A percentile compares a stretch with the other conserved stretches of the same genome.
Evolutionary conservation across 2,797 vertebrate genomes (phyloP).

Genomic region (Muraenolepis orangiensis): DNA sequence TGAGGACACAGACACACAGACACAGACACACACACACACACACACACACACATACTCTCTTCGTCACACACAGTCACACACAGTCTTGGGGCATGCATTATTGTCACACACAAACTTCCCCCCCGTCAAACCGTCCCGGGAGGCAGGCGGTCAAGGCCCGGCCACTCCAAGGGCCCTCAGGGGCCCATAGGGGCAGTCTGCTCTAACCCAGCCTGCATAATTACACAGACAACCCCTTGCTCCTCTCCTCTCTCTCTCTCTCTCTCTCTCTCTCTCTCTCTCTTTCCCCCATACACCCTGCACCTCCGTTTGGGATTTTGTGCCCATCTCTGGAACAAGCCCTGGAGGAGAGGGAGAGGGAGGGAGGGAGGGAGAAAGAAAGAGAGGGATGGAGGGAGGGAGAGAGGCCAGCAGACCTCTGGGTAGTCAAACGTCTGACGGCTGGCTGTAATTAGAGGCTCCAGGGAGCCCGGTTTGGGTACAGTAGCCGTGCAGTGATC

Average conservation of each 20-base stretch:
- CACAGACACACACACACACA: slow-evolving; percentile 7
- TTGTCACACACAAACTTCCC: too few species aligned
- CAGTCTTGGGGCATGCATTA: too few species aligned
- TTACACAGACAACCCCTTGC: slow-evolving; percentile 46
- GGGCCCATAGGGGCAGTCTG: not conserved
- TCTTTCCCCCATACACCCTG: too few species aligned
- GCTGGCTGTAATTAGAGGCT: not conserved
- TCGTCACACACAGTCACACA: not conserved
- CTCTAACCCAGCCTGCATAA: slow-evolving; percentile 53
- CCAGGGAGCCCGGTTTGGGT: not conserved
- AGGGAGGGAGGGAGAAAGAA: too few species aligned
- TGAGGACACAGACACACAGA: slow-evolving; percentile 13
- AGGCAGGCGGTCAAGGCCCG: not conserved
- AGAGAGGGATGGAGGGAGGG: too few species aligned
- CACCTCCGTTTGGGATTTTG: slow-evolving; percentile 1
- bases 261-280: slow-evolving; percentile 29
- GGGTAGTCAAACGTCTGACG: too few species aligned
- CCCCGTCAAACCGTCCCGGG: too few species aligned
- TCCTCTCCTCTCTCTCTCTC: slow-evolving; percentile 39
- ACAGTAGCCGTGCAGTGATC: not conserved
- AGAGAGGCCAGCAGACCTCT: too few species aligned
- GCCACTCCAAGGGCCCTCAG: too few species aligned
- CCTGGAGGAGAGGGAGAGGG: not conserved
- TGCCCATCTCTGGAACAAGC: slow-evolving; percentile 39
- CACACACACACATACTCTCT: not conserved